Base-by-base conservation (phyloP, 2,797 vertebrate genomes). In the Gastrophryne carolinensis region DNA sequence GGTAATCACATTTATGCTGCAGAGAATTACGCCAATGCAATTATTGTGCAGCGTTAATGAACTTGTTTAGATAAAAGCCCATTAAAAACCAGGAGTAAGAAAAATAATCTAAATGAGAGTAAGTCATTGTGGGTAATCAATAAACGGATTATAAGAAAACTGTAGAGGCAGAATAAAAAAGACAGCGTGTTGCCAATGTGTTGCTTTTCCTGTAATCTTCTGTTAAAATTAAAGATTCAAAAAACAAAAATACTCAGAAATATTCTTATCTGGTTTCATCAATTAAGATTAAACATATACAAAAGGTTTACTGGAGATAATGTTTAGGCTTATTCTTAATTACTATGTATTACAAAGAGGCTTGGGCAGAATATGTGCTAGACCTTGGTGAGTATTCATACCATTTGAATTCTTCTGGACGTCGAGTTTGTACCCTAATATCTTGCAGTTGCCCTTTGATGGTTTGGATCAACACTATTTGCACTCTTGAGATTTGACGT, bases 1-100 rank as follows among this genome's bases (percentile, higher is more conserved):
- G 19, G 64, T 69, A 69, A 75, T 75, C 64, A 75, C 17, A 9
- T 56, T 47, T 53, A 37, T 23, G 35, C 65, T 66, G 66, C 32
- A 5, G 64, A 53, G 73, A 54, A 75, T 75, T 69, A 69, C 65
- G 37, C 23, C 50, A 34, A 52, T 44, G 65, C 69, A 62, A 69
- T 75, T 69, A 75, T 69, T 61, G 65, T 10, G 29, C 12, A 2
- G 49, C 35, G 47, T 53, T 75, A 75, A 75, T 75, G 64, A 75
- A 69, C 54, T 62, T 68, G 73, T 69, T 75, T 75, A 75, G 73
- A 69, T 75, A 62, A 62, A 74, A 75, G 65, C 73, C 47, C 52
- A 72, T 72, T 72, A 72, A 72, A 68, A 62, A 52, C 47, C 34
- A 52, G 41, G 34, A 62, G 70, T 27, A 26, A 53, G 52, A 68